Evolutionary conservation across 1,140 invertebrate genomes (phyloP).

Genomic region (Triops longicaudatus): DNA sequence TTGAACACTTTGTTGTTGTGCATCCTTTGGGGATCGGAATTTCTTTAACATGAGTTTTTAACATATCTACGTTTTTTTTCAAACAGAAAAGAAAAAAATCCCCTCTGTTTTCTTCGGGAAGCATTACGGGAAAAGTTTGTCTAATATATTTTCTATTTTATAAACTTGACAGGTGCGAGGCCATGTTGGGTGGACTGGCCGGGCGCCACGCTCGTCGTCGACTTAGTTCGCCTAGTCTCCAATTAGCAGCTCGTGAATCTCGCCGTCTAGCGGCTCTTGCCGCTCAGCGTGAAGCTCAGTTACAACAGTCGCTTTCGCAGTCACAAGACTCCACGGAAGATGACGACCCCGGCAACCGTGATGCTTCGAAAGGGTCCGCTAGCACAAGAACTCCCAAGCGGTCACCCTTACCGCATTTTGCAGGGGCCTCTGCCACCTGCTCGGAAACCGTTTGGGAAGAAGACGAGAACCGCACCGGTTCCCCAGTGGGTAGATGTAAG

Average conservation of each 20-base stretch:
- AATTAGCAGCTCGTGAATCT: background rate
- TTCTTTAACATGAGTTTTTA: too few species aligned
- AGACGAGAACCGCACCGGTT: background rate
- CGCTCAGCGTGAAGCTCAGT: background rate
- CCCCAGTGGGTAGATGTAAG: background rate
- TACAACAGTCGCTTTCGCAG: background rate
- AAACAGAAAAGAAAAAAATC: too few species aligned
- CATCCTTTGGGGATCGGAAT: too few species aligned
- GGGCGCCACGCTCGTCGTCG: conserved; percentile 12
- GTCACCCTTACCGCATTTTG: background rate
- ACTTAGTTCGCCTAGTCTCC: conserved; percentile 1
- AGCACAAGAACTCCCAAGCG: background rate
- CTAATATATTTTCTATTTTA: background rate
- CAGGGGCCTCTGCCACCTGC: background rate
- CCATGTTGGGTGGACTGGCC: conserved; percentile 9
- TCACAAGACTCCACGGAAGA: conserved; percentile 1
- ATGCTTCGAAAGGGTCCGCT: background rate
- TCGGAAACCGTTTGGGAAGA: conserved; percentile 10
- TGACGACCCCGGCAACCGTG: background rate
- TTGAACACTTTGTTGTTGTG: too few species aligned
- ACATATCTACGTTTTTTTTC: too few species aligned
- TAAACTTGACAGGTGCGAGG: background rate
- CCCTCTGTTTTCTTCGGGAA: too few species aligned
- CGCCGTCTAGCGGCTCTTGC: background rate
- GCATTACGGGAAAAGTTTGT: too few species aligned